phyloP scores from a whole-genome alignment of 2,113 vertebrate genomes.

The Thryonomys swinderianus region DNA sequence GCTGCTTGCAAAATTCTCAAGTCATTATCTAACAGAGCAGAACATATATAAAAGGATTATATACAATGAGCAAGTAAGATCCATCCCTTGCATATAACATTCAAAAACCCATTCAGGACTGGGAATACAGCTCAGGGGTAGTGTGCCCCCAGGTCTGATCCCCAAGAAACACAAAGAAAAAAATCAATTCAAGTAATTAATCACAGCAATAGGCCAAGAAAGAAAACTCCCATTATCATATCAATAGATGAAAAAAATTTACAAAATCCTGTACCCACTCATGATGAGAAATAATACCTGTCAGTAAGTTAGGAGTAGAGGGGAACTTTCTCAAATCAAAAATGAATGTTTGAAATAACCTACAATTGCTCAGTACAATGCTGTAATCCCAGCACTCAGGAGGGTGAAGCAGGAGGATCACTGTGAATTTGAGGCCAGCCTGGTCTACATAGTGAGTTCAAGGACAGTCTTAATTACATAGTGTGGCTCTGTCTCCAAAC shows the following conservation, averaged over 20 bases:
- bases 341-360: no score
- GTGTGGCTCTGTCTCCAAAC: no score
- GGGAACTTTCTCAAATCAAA: no score
- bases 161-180: background rate
- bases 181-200: background rate
- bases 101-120: background rate
- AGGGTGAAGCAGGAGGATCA: background rate
- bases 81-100: background rate
- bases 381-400: background rate
- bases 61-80: background rate
- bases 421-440: background rate
- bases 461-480: no score
- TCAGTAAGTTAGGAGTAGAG: no score
- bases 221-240: background rate
- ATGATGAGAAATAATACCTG: background rate
- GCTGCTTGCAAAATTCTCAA: background rate
- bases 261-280: background rate
- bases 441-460: no score
- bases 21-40: background rate
- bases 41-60: background rate
- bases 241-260: background rate
- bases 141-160: background rate
- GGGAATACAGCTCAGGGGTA: background rate
- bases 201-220: background rate
- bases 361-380: no score